Evolutionary conservation across 2,888 invertebrate genomes (phyloP), one percentile per base, ranked within the genome.

Genomic region (Rhimphoctona megacephalus): DNA sequence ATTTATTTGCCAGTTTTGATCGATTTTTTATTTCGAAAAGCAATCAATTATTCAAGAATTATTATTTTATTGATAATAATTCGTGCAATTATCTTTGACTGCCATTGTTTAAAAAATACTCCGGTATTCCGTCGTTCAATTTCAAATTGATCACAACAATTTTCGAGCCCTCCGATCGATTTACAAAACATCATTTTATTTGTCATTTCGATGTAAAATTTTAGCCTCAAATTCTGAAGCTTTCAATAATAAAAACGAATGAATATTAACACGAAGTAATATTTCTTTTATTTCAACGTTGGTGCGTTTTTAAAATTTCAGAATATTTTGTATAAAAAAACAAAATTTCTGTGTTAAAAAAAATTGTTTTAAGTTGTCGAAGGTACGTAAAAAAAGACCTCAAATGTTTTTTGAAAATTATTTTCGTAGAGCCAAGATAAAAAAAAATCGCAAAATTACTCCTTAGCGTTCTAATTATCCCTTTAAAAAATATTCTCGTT

Each of bases 201-300:
- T 61, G 14, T 61, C 17, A 30, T 61, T 30, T 61, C 6, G 6
- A 61, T 61, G 57, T 61, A 30, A 61, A 61, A 30, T 0, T 61
- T 61, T 61, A 30, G 57, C 6, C 57, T 17, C 57, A 0, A 61
- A 11, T 30, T 61, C 25, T 61, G 30, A 61, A 61, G 57, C 57
- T 61, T 30, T 25, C 57, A 14, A 61, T 61, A 61, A 61, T 61
- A 61, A 61, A 61, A 61, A 61, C 57, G 25, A 14, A 61, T 25
- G 25, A 61, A 61, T 30, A 61, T 30, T 9, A 61, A 61, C 4
- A 30, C 11, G 25, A 30, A 61, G 5, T 61, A 17, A 30, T 30
- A 6, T 17, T 5, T 30, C 2, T 6, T 61, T 25, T 61, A 30
- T 30, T 30, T 30, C 14, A 5, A 43, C 39, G 9, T 8, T 6